phyloP scores from a whole-genome alignment of 2,888 invertebrate species.

The Copidosoma aretas region DNA sequence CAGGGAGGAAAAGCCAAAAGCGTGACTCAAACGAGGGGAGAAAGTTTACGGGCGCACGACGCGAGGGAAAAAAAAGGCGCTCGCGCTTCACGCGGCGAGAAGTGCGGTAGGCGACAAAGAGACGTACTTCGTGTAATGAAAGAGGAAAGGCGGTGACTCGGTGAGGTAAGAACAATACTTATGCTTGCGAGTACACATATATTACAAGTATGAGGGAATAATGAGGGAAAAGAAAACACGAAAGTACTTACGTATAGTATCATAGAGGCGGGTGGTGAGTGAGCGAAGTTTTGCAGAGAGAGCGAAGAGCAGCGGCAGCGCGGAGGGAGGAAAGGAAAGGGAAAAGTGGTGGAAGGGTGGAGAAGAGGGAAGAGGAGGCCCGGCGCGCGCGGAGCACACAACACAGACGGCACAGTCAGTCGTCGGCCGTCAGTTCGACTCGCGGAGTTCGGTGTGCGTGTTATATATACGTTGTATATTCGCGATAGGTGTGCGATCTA shows the following conservation, averaged over 20 bases:
- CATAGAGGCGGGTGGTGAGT: conserved; percentile 49
- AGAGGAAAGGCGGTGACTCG: neutral
- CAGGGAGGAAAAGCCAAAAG: too few relatives aligned
- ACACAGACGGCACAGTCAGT: too few relatives aligned
- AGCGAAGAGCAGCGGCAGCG: neutral
- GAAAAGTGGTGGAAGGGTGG: neutral
- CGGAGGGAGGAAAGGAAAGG: conserved; percentile 1
- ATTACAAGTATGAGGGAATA: neutral
- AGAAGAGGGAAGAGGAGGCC: neutral
- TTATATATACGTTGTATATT: too few relatives aligned
- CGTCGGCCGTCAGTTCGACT: too few relatives aligned
- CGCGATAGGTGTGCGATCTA: too few relatives aligned
- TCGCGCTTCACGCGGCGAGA: too few relatives aligned
- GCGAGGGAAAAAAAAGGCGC: neutral
- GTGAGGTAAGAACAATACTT: too few relatives aligned
- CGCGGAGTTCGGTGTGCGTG: too few relatives aligned
- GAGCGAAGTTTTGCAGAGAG: neutral
- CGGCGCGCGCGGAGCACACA: conserved; percentile 9
- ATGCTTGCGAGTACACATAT: too few relatives aligned
- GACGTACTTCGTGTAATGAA: neutral
- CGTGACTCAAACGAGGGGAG: too few relatives aligned
- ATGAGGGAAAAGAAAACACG: neutral
- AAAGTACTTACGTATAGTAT: too few relatives aligned
- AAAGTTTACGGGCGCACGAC: too few relatives aligned
- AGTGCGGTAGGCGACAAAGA: neutral